Evolutionary conservation across 2,113 vertebrate species (phyloP).

Genomic region (Motacilla alba): DNA sequence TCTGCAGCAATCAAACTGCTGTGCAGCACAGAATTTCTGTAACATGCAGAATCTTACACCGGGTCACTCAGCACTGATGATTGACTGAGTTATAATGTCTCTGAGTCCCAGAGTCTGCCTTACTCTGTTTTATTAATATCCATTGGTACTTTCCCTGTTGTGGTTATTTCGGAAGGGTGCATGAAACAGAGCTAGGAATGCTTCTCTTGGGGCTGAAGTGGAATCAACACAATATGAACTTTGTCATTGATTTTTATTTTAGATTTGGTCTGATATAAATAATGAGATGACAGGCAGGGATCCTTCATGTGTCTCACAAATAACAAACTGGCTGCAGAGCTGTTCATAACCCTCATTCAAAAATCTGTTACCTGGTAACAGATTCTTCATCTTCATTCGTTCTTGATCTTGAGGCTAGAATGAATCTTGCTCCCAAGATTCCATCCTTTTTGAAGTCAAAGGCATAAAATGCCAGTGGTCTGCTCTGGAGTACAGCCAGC

Average conservation of each 20-base stretch:
- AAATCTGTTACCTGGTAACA: not conserved
- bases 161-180: not conserved
- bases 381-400: too few relatives aligned
- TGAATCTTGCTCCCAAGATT: not conserved
- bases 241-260: not conserved
- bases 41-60: not conserved
- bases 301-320: not conserved
- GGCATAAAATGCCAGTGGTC: not conserved
- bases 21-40: not conserved
- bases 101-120: not conserved
- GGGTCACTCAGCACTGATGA: not conserved
- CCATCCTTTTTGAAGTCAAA: not conserved
- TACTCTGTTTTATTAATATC: not conserved
- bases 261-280: not conserved
- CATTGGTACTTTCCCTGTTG: not conserved
- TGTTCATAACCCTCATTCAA: not conserved
- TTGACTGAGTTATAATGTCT: not conserved
- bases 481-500: not conserved
- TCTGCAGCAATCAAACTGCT: not conserved
- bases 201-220: not conserved
- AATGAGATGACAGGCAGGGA: not conserved
- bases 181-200: not conserved
- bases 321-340: not conserved
- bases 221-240: accelerated
- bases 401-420: too few relatives aligned